These are phyloP conservation scores for Bubalus kerabau DNA, from an alignment of 2,113 vertebrate species.

Conservation along the genomic window DNA sequence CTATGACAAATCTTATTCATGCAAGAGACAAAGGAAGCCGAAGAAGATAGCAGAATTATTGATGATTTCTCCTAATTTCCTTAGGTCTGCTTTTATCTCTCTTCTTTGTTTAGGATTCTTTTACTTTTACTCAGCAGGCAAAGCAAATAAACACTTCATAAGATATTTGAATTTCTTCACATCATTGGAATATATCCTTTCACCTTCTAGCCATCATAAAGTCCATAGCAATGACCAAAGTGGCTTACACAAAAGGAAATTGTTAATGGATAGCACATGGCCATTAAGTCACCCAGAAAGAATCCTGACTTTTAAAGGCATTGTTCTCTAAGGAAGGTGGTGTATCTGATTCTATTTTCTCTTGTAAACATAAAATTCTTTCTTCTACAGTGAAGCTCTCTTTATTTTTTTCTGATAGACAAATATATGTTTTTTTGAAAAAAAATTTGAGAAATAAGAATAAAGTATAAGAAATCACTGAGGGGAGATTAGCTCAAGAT, in stretches of 20 bases:
- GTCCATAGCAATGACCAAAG: background rate
- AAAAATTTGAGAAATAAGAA: background rate
- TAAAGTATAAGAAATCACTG: background rate
- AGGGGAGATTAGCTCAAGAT: background rate
- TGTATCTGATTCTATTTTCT: background rate
- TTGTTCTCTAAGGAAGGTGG: background rate
- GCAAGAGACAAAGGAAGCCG: background rate
- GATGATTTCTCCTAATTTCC: slow-evolving; percentile 23
- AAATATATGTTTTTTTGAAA: background rate
- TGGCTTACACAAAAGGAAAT: background rate
- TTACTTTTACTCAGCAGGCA: background rate
- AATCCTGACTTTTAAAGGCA: background rate
- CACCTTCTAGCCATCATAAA: background rate
- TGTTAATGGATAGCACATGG: background rate
- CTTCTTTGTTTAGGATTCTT: background rate
- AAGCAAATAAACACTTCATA: background rate
- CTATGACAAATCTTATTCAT: background rate
- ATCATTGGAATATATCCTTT: background rate
- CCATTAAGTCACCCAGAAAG: background rate
- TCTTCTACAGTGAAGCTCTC: background rate
- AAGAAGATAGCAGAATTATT: slow-evolving; percentile 18
- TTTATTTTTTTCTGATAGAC: background rate
- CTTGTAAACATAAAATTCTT: background rate
- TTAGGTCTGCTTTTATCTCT: slow-evolving; percentile 12
- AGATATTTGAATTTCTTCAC: background rate